Base-by-base conservation (phyloP, 2,888 invertebrate genomes). In the Xiphydria camelus region DNA sequence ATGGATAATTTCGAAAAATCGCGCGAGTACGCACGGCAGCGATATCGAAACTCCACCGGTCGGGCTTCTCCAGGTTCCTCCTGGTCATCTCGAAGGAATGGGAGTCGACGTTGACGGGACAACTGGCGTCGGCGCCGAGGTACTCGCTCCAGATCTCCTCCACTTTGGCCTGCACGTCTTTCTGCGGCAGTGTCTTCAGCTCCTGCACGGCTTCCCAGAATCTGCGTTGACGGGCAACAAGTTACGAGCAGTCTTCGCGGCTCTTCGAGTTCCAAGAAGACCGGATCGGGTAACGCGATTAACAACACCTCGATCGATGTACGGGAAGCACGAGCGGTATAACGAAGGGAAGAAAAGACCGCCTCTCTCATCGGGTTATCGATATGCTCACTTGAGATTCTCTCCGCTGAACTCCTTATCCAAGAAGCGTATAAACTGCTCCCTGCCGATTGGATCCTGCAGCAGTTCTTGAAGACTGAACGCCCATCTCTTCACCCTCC, bases 331-430 rank as follows among this genome's bases (percentile, higher is more conserved):
- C 3, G 3, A 6, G 0, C 10, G 26, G 9, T n/a, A 26, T 26
- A 12, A 12, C 15, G 12, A 14, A 14, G 9, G 12, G 6, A 7
- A 7, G n/a, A 29, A 4, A 7, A 29, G 1, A 29, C 1, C 4
- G 1, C 5, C 1, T 29, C 14, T 29, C 29, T 29, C 15, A 9
- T 29, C 12, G 6, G n/a, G n/a, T n/a, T n/a, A n/a, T n/a, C 6
- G 5, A 15, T 7, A 14, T 19, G 75, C 84, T 81, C 74, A 96
- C 94, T 94, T 94, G 63, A 99, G 84, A 80, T 99, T 99, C 82
- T 99, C 99, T 34, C 94, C 94, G 66, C 96, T 96, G 77, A 98
- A 99, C 79, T 99, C 98, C 76, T 98, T 99, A 70, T 93, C 92
- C 35, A 99, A 83, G 78, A 99, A 99, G 70, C 87, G 88, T 52